These are phyloP conservation scores for Drosophila quasianomalipes DNA, from an alignment of 2,888 invertebrate genomes.

Conservation along the genomic window DNA sequence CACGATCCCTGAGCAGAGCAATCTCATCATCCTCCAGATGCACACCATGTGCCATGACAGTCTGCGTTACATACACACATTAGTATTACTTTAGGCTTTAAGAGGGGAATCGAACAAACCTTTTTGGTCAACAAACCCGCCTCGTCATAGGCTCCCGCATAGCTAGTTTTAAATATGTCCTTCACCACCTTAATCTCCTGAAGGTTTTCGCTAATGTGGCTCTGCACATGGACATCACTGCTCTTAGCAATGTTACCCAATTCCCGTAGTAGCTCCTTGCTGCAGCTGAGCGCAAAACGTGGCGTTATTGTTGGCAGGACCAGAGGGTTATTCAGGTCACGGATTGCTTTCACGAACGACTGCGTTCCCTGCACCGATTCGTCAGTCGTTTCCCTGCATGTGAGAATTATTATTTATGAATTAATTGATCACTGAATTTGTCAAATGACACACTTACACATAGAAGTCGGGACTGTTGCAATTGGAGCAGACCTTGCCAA, in stretches of 20 bases:
- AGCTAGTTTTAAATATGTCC: conserved; percentile 87
- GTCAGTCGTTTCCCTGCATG: conserved; percentile 88
- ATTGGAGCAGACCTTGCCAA: conserved; percentile 91
- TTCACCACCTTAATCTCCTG: conserved; percentile 90
- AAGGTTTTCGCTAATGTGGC: conserved; percentile 93
- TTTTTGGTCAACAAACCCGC: conserved; percentile 90
- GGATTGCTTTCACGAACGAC: conserved; percentile 88
- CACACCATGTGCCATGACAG: conserved; percentile 93
- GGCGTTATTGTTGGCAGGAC: conserved; percentile 93
- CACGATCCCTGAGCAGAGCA: conserved; percentile 87
- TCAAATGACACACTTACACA: conserved; percentile 69
- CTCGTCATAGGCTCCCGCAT: conserved; percentile 91
- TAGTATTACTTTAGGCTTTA: neutral
- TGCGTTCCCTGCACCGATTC: conserved; percentile 88
- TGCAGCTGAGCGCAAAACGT: conserved; percentile 93
- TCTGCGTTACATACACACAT: conserved; percentile 76
- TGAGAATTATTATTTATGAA: neutral
- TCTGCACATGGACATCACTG: conserved; percentile 92
- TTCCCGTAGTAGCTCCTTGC: conserved; percentile 89
- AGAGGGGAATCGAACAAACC: conserved; percentile 86
- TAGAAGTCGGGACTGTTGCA: conserved; percentile 83
- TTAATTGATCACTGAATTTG: neutral
- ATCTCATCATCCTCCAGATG: conserved; percentile 91
- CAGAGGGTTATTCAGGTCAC: conserved; percentile 87
- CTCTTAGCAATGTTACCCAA: conserved; percentile 89